Evolutionary conservation across 2,113 vertebrate species (phyloP).

Genomic region (Menura novaehollandiae): DNA sequence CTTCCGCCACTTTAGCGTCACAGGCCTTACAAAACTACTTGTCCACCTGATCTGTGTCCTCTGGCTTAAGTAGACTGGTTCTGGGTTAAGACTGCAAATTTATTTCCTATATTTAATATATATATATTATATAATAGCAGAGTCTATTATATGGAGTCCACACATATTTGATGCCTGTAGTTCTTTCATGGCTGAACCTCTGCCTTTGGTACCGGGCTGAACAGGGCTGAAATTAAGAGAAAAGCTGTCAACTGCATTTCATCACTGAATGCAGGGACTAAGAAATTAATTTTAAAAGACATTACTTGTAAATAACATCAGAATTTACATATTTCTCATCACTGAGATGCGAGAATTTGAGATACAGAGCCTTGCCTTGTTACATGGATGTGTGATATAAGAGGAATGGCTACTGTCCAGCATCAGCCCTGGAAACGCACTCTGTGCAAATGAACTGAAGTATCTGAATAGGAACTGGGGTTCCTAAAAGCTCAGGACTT

Average conservation of each 20-base stretch:
- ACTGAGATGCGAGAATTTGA: neutral
- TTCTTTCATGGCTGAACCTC: neutral
- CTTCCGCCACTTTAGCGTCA: neutral
- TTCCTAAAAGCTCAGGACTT: neutral
- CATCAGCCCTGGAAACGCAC: neutral
- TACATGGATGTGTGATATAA: neutral
- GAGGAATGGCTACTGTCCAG: no score
- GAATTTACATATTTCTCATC: neutral
- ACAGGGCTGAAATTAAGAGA: neutral
- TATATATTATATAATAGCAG: neutral
- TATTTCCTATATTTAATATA: no score
- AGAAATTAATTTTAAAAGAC: neutral
- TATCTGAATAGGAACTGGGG: neutral
- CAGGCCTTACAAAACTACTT: neutral
- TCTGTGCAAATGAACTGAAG: neutral
- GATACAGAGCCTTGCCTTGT: neutral
- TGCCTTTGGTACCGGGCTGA: neutral
- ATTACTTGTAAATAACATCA: neutral
- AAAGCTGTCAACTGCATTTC: neutral
- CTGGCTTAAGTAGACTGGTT: neutral
- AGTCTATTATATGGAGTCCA: neutral
- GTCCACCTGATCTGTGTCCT: neutral
- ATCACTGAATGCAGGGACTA: neutral
- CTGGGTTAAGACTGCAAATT: neutral
- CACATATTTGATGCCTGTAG: neutral